Percentiles rank a stretch among this genome's conserved stretches.
Evolutionary conservation across 2,888 invertebrate genomes (phyloP).

Genomic region (Netelia virgata): DNA sequence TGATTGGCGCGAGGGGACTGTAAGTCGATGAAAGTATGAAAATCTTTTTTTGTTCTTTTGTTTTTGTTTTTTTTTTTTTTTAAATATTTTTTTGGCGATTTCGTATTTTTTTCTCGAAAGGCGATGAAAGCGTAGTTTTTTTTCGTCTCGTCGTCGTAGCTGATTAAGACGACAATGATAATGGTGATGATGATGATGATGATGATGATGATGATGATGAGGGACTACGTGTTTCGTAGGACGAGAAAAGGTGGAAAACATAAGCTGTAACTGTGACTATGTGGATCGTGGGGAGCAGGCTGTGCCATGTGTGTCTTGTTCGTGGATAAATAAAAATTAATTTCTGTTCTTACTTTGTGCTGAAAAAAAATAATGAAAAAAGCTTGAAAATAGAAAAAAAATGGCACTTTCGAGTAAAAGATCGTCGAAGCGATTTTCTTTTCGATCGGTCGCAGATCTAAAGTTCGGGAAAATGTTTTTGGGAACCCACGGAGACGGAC

Average conservation of each 20-base stretch:
- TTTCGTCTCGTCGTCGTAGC: conserved; percentile 53
- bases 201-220: conserved; percentile 65
- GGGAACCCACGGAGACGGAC: conserved; percentile 56
- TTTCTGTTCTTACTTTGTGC: background rate
- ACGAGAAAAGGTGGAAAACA: conserved; percentile 75
- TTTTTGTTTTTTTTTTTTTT: conserved; percentile 30
- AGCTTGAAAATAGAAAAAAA: conserved; percentile 48
- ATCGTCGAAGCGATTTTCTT: conserved; percentile 9
- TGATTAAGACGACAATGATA: conserved; percentile 63
- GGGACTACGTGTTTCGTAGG: conserved; percentile 63
- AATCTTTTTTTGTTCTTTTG: conserved; percentile 48
- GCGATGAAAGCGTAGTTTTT: conserved; percentile 54
- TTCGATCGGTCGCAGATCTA: conserved; percentile 11
- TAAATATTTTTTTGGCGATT: conserved; percentile 42
- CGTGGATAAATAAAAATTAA: conserved; percentile 52
- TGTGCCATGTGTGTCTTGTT: conserved; percentile 73
- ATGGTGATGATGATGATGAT: conserved; percentile 56
- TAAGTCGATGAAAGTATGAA: conserved; percentile 69
- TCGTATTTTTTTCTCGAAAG: conserved; percentile 42
- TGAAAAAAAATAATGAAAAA: conserved; percentile 52
- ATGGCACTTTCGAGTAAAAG: conserved; percentile 3
- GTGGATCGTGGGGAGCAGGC: conserved; percentile 84
- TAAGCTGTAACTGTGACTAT: conserved; percentile 85
- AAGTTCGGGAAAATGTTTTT: conserved; percentile 5
- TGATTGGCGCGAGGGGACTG: conserved; percentile 71